Conservation (phyloP, 2,888 invertebrate genomes). For the Didymodactylos carnosus region DNA sequence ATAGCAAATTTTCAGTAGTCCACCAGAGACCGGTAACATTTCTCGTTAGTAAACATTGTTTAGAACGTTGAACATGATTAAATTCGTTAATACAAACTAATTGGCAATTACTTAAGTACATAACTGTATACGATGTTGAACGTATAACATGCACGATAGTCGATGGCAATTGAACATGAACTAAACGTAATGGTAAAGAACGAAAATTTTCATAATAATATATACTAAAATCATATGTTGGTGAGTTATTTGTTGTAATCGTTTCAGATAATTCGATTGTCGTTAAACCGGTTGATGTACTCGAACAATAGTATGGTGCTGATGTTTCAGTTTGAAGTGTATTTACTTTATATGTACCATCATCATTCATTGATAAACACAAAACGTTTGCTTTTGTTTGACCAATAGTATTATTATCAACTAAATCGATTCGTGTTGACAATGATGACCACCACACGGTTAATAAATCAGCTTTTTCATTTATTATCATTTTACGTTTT, state of each 20-base stretch:
- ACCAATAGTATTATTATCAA: background rate
- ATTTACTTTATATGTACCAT: background rate
- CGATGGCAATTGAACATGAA: background rate
- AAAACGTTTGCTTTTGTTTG: background rate
- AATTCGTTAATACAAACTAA: background rate
- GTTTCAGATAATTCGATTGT: background rate
- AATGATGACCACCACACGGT: background rate
- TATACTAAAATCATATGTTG: background rate
- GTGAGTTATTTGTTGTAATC: too few species aligned
- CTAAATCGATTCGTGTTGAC: background rate
- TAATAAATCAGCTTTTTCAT: background rate
- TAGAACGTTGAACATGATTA: background rate
- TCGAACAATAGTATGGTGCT: background rate
- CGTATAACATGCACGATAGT: background rate
- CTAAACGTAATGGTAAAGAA: background rate
- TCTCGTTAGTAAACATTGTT: background rate
- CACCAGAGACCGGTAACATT: background rate
- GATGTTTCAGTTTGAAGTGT: background rate
- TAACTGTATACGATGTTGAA: background rate
- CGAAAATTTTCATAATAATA: background rate
- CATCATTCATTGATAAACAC: background rate
- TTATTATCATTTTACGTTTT: too few species aligned
- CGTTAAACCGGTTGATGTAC: background rate
- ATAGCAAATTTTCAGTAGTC: background rate
- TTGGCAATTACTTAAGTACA: background rate